Percentiles rank a stretch among this genome's conserved stretches.
Evolutionary conservation across 2,888 invertebrate species (phyloP).

Genomic region (Drosophila lutescens): DNA sequence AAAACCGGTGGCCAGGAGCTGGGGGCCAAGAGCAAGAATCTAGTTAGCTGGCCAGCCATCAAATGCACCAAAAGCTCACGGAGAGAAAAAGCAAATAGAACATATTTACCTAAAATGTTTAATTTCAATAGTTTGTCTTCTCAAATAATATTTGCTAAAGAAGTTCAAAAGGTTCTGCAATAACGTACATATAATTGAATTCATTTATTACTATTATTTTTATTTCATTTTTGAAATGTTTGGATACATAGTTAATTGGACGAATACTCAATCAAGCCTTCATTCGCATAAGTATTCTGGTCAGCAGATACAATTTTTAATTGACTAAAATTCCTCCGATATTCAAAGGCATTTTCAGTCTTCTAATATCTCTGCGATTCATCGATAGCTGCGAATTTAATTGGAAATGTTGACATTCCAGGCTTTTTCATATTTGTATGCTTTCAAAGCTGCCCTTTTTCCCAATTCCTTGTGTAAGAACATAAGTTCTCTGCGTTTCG

Average conservation of each 20-base stretch:
- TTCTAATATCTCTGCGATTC: background rate
- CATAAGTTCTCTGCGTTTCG: background rate
- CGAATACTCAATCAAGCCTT: too few species aligned
- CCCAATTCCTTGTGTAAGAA: background rate
- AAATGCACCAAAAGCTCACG: conserved; percentile 26
- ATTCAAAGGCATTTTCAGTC: too few species aligned
- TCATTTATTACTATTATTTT: too few species aligned
- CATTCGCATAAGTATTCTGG: too few species aligned
- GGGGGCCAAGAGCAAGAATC: conserved; percentile 9
- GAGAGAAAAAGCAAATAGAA: conserved; percentile 1
- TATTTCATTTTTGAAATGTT: too few species aligned
- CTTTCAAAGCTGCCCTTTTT: background rate
- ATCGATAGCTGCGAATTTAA: background rate
- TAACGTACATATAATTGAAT: too few species aligned
- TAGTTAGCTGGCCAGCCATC: conserved; percentile 28
- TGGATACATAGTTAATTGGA: too few species aligned
- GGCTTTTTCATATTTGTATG: background rate
- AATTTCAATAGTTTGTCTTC: too few species aligned
- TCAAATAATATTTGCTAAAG: too few species aligned
- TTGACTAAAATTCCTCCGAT: background rate
- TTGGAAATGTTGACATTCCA: background rate
- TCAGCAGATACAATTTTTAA: too few species aligned
- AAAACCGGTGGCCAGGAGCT: conserved; percentile 6
- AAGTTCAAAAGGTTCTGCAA: too few species aligned
- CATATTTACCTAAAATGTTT: background rate